A percentile compares a stretch with the other conserved stretches of the same genome.
Evolutionary conservation across 2,888 invertebrate genomes (phyloP).

Genomic region (Noctuana brunneofusca): DNA sequence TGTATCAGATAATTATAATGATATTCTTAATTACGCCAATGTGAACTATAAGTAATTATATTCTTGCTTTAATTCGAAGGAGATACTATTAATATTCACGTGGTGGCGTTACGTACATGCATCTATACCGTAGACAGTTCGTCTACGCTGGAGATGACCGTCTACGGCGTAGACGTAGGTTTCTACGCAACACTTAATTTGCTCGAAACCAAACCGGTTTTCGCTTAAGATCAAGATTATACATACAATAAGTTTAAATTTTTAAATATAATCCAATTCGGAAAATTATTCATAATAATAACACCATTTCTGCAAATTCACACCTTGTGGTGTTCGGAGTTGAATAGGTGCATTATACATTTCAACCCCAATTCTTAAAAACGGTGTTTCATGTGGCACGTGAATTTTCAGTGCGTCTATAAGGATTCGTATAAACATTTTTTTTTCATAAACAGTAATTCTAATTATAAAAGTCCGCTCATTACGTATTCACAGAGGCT

Average conservation of each 20-base stretch:
- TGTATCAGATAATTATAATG: constrained; percentile 29
- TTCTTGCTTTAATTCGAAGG: not conserved
- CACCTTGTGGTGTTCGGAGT: too few species aligned
- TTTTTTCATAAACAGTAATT: constrained; percentile 41
- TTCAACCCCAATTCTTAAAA: not conserved
- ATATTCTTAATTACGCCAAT: not conserved
- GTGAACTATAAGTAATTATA: too few species aligned
- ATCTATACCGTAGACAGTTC: not conserved
- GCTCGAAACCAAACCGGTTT: too few species aligned
- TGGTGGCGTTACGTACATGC: not conserved
- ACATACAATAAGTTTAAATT: too few species aligned
- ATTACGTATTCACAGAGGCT: constrained; percentile 61
- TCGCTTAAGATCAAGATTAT: too few species aligned
- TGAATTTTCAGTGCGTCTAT: not conserved
- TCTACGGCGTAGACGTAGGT: not conserved
- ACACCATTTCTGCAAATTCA: too few species aligned
- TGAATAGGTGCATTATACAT: too few species aligned
- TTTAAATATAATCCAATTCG: too few species aligned
- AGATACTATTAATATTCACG: not conserved
- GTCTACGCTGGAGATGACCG: not conserved
- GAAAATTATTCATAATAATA: too few species aligned
- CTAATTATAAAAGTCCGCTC: constrained; percentile 60
- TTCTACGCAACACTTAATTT: too few species aligned
- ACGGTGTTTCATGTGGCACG: not conserved
- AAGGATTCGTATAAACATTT: constrained; percentile 33